Conservation (phyloP, 2,797 vertebrate species). For the Pangasius sanitwongsei region DNA sequence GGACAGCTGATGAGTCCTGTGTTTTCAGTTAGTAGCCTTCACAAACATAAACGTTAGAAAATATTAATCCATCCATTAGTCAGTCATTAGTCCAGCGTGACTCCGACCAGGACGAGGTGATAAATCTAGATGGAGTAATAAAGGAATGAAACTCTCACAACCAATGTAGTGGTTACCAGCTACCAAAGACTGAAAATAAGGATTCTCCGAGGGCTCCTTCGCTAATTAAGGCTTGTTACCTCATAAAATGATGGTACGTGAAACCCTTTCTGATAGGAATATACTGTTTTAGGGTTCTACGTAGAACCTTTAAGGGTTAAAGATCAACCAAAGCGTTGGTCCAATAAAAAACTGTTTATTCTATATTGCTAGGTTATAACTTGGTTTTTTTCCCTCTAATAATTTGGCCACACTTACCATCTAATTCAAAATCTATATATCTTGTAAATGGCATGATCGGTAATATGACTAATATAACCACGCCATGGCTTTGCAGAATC, state of each 20-base stretch:
- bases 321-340: background rate
- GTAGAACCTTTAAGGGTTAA: background rate
- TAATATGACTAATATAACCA: background rate
- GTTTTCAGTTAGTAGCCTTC: slow-evolving; percentile 18
- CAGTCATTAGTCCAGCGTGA: background rate
- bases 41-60: slow-evolving; percentile 7
- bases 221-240: background rate
- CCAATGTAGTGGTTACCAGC: no score
- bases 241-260: background rate
- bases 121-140: background rate
- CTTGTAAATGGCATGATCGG: background rate
- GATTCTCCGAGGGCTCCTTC: background rate
- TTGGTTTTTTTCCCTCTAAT: background rate
- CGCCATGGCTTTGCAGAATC: background rate
- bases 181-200: background rate
- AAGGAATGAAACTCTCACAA: background rate
- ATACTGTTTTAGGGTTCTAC: background rate
- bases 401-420: background rate
- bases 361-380: background rate
- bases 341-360: background rate
- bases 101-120: background rate
- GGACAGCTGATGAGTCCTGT: background rate
- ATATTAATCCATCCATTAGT: slow-evolving; percentile 13
- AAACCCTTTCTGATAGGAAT: background rate
- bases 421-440: no score